Evolutionary conservation across 1,140 invertebrate species (phyloP).

Genomic region (Drosophila sucinea): DNA sequence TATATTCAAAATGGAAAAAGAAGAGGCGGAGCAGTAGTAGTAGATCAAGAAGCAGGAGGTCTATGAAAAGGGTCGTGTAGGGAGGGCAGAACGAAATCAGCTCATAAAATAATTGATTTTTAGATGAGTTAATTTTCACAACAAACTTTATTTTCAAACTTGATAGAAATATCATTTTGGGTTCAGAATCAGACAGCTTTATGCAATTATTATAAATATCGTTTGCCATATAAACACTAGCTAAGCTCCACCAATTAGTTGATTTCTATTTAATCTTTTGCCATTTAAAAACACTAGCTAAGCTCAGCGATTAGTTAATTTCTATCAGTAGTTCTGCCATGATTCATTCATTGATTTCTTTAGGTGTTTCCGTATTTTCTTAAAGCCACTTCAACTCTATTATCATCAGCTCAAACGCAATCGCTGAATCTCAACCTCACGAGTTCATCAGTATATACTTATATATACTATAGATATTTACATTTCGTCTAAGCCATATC

Average conservation of each 20-base stretch:
- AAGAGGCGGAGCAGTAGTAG: not conserved
- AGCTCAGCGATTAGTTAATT: too few relatives aligned
- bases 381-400: conserved; percentile 4
- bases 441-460: conserved; percentile 1
- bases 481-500: conserved; percentile 10
- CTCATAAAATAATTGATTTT: not conserved
- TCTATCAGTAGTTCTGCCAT: not conserved
- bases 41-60: not conserved
- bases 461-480: conserved; percentile 3
- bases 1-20: not conserved
- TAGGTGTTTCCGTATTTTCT: conserved; percentile 11
- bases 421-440: not conserved
- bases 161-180: conserved; percentile 1
- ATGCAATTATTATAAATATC: too few relatives aligned
- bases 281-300: too few relatives aligned
- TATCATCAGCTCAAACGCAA: conserved; percentile 3
- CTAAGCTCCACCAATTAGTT: too few relatives aligned
- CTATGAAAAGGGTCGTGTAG: not conserved
- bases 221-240: too few relatives aligned
- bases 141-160: not conserved
- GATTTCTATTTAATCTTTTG: too few relatives aligned
- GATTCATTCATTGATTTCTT: conserved; percentile 4
- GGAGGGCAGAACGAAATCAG: not conserved
- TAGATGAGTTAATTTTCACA: not conserved
- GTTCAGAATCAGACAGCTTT: not conserved